Evolutionary conservation across 2,113 vertebrate species (phyloP), one percentile per base, ranked within the genome.

Genomic region (Boleophthalmus pectinirostris): DNA sequence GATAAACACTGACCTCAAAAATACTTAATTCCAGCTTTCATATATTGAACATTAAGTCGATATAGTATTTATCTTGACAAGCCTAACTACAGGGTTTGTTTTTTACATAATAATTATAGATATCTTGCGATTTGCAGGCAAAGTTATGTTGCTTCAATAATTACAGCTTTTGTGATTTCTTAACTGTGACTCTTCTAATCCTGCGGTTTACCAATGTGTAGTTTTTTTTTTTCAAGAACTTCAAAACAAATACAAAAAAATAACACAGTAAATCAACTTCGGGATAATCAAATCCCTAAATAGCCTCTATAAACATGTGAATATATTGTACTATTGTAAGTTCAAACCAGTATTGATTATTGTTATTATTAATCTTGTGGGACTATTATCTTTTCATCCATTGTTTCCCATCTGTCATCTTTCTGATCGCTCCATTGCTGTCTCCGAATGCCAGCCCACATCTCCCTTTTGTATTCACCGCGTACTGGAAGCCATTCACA

Each of bases 401-500:
- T 64, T 43, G 3, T 4, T 24, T 57, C 56, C 51, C 33, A 11
- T 72, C 56, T 15, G 20, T 66, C 24, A 43, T 12, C 35, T 4
- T 21, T 65, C 5, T 58, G 35, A 77, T 18, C 46, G 25, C 69
- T 73, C 21, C 47, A 25, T 63, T 69, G 57, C 57, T 16, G 72
- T 68, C 57, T 58, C n/a, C 16, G 9, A 24, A 72, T 66, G 35
- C 20, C 16, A 33, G 72, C 25, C 33, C 5, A 46, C 11, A 63
- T 67, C 61, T 60, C 3, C 69, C 58, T 61, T 58, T 38, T 20
- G 2, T 35, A 63, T 77, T 79, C 69, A 74, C 7, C 57, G 24
- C 25, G 23, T 15, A 35, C 49, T 18, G 23, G 72, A 64, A 70
- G 69, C 79, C 57, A 82, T 75, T 80, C 67, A 69, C 72, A 75